A percentile compares a stretch with the other conserved stretches of the same genome.
phyloP scores from a whole-genome alignment of 2,888 invertebrate species.

The Drosophila kanekoi region DNA sequence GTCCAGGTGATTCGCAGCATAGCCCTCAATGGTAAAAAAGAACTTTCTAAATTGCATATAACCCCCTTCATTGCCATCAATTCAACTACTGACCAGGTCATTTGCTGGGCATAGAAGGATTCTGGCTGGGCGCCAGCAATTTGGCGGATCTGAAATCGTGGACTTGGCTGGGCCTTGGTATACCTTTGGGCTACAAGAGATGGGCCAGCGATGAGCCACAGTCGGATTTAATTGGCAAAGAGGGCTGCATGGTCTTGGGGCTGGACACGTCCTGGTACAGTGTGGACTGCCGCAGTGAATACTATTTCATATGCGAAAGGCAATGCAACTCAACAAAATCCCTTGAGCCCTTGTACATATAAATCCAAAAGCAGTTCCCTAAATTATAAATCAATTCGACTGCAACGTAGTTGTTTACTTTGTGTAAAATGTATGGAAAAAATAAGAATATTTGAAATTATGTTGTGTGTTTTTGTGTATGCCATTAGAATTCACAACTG shows the following conservation, averaged over 20 bases:
- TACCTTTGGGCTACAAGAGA: conserved; percentile 47
- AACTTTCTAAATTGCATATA: background rate
- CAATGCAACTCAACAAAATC: background rate
- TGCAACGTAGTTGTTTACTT: background rate
- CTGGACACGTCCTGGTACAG: conserved; percentile 55
- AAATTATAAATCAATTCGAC: background rate
- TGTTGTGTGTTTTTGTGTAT: no score
- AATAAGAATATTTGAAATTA: no score
- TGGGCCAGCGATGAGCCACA: conserved; percentile 52
- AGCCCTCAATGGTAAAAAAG: conserved; percentile 25
- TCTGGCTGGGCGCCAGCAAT: conserved; percentile 66
- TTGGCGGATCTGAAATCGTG: conserved; percentile 30
- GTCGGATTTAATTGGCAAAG: conserved; percentile 1
- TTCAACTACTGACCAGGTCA: conserved; percentile 13
- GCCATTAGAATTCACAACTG: no score
- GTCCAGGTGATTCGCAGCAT: conserved; percentile 36
- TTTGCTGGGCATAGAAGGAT: conserved; percentile 29
- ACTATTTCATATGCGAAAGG: conserved; percentile 61
- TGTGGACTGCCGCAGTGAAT: conserved; percentile 32
- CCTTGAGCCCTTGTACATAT: conserved; percentile 29
- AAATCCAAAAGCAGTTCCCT: background rate
- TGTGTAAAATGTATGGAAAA: no score
- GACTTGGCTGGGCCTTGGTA: conserved; percentile 50
- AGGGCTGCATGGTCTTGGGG: conserved; percentile 44
- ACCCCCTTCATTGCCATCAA: fast-evolving